phyloP scores from a whole-genome alignment of 2,113 vertebrate genomes.

The Rhombomys opimus region DNA sequence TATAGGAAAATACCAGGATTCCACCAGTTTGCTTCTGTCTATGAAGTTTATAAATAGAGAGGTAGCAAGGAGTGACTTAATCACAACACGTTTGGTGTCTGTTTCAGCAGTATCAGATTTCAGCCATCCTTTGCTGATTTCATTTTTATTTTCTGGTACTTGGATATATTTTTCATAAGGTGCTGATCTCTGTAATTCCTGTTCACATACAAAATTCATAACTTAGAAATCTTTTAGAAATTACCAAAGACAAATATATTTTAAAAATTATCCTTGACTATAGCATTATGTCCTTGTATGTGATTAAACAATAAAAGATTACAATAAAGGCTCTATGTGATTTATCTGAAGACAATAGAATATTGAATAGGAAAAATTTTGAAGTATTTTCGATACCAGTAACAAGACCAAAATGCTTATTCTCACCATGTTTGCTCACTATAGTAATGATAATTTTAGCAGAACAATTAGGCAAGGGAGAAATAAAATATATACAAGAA shows the following conservation, averaged over 20 bases:
- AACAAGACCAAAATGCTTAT: not conserved
- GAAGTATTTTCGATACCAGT: not conserved
- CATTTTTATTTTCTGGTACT: conserved; percentile 14
- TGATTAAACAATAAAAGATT: conserved; percentile 43
- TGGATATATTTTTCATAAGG: conserved; percentile 78
- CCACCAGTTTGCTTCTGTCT: not conserved
- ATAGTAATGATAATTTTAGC: not conserved
- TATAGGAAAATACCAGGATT: conserved; percentile 31
- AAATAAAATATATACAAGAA: not conserved
- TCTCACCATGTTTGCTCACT: not conserved
- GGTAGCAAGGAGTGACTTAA: not conserved
- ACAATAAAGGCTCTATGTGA: not conserved
- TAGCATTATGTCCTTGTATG: not conserved
- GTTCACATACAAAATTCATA: conserved; percentile 60
- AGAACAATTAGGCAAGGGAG: not conserved
- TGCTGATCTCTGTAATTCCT: conserved; percentile 66
- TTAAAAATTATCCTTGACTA: conserved; percentile 44
- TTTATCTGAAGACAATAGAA: not conserved
- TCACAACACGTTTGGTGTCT: not conserved
- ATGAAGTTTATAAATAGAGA: conserved; percentile 37
- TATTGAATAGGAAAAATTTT: not conserved
- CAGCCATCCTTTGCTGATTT: not conserved
- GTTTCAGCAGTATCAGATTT: conserved; percentile 33
- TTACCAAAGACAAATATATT: conserved; percentile 5
- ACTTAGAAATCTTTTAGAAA: conserved; percentile 47